phyloP scores from a whole-genome alignment of 1,140 invertebrate species.

The Dendrolimus punctatus region DNA sequence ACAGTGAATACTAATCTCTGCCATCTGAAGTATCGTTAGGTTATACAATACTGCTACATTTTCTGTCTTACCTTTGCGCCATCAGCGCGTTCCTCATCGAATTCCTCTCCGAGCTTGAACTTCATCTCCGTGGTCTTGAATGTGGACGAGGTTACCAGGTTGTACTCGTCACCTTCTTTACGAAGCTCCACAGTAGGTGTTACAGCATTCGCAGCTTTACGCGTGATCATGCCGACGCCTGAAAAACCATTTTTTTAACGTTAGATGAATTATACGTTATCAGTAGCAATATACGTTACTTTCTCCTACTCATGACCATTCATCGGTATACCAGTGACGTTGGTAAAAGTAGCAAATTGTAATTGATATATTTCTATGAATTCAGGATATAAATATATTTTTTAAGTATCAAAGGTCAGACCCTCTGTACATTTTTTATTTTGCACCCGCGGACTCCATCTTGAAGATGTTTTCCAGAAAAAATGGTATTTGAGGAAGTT shows the following conservation, averaged over 20 bases:
- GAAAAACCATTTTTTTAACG: constrained; percentile 18
- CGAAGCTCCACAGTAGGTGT: constrained; percentile 82
- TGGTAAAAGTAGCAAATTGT: too few species aligned
- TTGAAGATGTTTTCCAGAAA: too few species aligned
- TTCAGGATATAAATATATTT: too few species aligned
- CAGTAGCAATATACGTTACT: too few species aligned
- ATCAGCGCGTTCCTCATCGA: constrained; percentile 88
- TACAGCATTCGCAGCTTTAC: constrained; percentile 81
- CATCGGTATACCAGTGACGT: too few species aligned
- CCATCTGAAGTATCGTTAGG: neutral
- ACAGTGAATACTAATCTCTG: neutral
- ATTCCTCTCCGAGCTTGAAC: constrained; percentile 87
- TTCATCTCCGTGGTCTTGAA: constrained; percentile 86
- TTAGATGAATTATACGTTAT: too few species aligned
- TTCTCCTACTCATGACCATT: too few species aligned
- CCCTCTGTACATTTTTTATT: too few species aligned
- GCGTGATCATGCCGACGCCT: constrained; percentile 84
- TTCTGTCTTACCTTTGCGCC: constrained; percentile 78
- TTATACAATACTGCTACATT: neutral
- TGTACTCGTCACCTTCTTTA: constrained; percentile 76
- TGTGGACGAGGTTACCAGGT: constrained; percentile 83
- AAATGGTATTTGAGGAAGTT: too few species aligned
- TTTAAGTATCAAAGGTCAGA: too few species aligned
- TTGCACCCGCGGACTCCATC: too few species aligned
- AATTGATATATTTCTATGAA: too few species aligned